phyloP scores from a whole-genome alignment of 2,113 vertebrate species.

The Paradisaea rubra region DNA sequence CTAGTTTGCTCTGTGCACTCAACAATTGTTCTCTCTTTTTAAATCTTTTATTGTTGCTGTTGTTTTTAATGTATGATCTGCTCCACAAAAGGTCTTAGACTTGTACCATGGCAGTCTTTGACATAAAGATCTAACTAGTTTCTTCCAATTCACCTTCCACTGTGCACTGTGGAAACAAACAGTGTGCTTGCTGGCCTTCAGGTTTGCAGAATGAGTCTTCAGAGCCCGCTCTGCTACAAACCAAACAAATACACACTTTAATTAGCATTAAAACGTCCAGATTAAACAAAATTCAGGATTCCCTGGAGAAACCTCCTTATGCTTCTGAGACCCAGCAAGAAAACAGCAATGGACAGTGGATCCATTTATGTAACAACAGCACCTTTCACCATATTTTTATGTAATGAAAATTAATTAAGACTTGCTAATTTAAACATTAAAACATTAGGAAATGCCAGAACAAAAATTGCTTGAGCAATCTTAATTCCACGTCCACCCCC shows the following conservation, averaged over 20 bases:
- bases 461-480: not conserved
- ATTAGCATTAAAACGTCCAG: not conserved
- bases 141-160: not conserved
- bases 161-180: not conserved
- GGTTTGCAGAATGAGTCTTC: not conserved
- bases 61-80: not conserved
- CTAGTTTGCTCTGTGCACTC: not conserved
- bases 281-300: not conserved
- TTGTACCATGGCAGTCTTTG: not conserved
- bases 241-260: not conserved
- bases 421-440: not conserved
- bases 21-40: not conserved
- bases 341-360: not conserved
- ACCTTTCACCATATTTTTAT: not conserved
- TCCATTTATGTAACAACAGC: not conserved
- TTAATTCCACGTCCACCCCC: not conserved
- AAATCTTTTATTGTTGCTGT: not conserved
- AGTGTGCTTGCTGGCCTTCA: not conserved
- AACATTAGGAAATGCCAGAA: not conserved
- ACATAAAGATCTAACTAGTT: not conserved
- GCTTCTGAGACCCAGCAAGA: not conserved
- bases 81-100: not conserved
- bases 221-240: not conserved
- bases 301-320: not conserved
- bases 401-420: not conserved